These are phyloP conservation scores for Genyomyrus donnyi DNA, from an alignment of 2,113 vertebrate genomes.

Conservation along the genomic window DNA sequence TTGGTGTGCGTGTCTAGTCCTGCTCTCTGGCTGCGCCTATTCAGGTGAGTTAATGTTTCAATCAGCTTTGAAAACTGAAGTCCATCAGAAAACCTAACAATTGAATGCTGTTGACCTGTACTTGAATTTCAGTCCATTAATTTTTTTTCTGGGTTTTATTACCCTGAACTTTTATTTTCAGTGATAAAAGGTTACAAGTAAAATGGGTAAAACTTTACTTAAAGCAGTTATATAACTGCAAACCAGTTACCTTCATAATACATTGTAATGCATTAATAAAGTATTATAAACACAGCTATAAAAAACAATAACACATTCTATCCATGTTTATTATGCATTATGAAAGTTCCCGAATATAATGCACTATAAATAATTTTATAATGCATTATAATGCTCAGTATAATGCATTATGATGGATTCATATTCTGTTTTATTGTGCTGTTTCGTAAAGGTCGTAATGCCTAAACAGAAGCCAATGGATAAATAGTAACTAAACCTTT, in stretches of 20 bases:
- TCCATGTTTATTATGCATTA: too few species aligned
- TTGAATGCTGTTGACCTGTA: not conserved
- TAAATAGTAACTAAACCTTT: not conserved
- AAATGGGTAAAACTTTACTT: not conserved
- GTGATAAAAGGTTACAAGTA: not conserved
- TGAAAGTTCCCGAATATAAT: too few species aligned
- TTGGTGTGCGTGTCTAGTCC: slow-evolving; percentile 25
- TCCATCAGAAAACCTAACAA: not conserved
- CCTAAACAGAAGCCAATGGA: not conserved
- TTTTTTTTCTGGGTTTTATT: not conserved
- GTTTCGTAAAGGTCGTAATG: not conserved
- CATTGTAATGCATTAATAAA: too few species aligned
- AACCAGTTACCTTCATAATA: too few species aligned
- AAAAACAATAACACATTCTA: too few species aligned
- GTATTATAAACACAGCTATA: too few species aligned
- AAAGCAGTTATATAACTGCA: too few species aligned
- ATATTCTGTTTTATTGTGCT: not conserved
- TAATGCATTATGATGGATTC: too few species aligned
- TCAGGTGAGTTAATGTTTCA: slow-evolving; percentile 43
- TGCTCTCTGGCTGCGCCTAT: slow-evolving; percentile 32
- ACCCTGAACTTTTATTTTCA: not conserved
- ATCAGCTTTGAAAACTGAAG: not conserved
- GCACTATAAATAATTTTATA: too few species aligned
- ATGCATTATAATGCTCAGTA: too few species aligned
- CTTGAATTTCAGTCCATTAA: not conserved